Percentiles rank a stretch among this genome's conserved stretches.
Conservation (phyloP, 1,140 invertebrate genomes). For the Kradibia gibbosae region DNA sequence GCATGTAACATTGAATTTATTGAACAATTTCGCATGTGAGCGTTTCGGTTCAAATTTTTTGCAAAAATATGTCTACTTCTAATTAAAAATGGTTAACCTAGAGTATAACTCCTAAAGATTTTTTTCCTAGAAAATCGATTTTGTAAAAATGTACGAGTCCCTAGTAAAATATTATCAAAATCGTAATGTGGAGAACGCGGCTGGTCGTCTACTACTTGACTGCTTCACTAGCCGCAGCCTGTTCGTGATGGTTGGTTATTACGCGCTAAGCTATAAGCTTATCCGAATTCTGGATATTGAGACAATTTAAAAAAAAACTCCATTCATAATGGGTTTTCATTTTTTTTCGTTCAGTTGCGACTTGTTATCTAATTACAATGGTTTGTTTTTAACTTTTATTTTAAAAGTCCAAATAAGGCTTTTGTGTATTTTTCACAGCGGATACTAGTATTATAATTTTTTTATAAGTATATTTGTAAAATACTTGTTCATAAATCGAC, state of each 20-base stretch:
- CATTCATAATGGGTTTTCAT: not conserved
- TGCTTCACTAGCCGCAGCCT: not conserved
- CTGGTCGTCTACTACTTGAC: slow-evolving; percentile 6
- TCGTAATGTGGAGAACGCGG: not conserved
- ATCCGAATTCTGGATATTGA: not conserved
- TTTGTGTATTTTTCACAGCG: too few relatives aligned
- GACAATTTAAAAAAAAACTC: not conserved
- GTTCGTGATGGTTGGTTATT: slow-evolving; percentile 18
- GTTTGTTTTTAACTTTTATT: too few relatives aligned
- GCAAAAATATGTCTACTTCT: not conserved
- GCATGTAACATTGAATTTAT: too few relatives aligned
- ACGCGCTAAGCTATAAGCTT: not conserved
- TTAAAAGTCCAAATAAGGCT: too few relatives aligned
- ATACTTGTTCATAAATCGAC: too few relatives aligned
- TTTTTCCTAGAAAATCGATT: not conserved
- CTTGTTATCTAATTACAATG: too few relatives aligned
- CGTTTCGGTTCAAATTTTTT: not conserved
- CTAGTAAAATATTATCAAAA: slow-evolving; percentile 23
- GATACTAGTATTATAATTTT: too few relatives aligned
- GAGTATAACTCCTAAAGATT: not conserved
- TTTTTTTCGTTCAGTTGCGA: not conserved
- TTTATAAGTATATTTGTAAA: too few relatives aligned
- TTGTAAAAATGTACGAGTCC: not conserved
- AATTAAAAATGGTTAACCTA: not conserved
- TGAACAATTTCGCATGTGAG: too few relatives aligned